These are phyloP conservation scores for Hylyphantes graminicola DNA, from an alignment of 1,140 invertebrate species.

Conservation along the genomic window DNA sequence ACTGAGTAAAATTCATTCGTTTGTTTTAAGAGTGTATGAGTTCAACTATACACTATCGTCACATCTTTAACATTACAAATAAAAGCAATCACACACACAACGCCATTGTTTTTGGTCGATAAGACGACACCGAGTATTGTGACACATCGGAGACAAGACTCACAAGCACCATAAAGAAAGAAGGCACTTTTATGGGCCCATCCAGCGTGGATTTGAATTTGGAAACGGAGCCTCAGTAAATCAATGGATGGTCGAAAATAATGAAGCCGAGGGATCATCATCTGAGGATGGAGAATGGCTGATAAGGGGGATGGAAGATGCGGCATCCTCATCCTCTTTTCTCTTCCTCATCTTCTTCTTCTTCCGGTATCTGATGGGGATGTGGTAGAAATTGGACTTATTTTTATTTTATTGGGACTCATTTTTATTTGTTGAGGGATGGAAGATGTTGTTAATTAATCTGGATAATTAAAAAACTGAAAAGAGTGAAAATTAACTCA, in stretches of 20 bases:
- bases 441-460: neutral
- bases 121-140: constrained; percentile 23
- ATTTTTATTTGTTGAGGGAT: neutral
- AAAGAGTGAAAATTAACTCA: no score
- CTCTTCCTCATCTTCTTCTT: constrained; percentile 19
- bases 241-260: constrained; percentile 45
- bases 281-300: constrained; percentile 42
- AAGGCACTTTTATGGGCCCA: constrained; percentile 32
- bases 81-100: no score
- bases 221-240: constrained; percentile 35
- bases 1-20: no score
- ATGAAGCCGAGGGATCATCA: constrained; percentile 43
- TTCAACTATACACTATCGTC: no score
- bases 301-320: constrained; percentile 46
- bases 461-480: no score
- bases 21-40: no score
- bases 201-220: constrained; percentile 27
- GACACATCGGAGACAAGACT: constrained; percentile 15
- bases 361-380: constrained; percentile 1
- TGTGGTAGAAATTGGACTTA: neutral
- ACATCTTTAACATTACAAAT: no score
- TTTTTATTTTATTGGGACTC: neutral
- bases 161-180: neutral
- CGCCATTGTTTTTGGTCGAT: constrained; percentile 33
- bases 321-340: constrained; percentile 21